These are phyloP conservation scores for Megaceryle maxima DNA, from an alignment of 2,113 vertebrate genomes.

Conservation along the genomic window DNA sequence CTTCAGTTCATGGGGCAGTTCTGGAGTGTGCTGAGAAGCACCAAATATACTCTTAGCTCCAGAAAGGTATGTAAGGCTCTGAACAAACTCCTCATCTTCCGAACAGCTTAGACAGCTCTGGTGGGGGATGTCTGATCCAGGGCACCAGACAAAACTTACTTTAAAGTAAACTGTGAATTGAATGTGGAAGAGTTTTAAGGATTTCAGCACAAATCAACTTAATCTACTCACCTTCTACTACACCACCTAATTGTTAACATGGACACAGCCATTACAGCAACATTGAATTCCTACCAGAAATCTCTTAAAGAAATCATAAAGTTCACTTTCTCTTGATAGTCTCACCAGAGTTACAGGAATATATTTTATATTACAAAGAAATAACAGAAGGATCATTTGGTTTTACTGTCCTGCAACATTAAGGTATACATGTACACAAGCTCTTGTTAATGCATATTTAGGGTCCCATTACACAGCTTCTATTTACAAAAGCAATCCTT, in stretches of 20 bases:
- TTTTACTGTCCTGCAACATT: not conserved
- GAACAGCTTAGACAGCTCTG: not conserved
- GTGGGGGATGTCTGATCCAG: not conserved
- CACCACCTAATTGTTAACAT: not conserved
- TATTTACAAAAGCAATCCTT: not conserved
- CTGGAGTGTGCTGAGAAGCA: not conserved
- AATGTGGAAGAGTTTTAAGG: rapidly evolving
- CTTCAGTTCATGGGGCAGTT: not conserved
- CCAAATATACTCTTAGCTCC: not conserved
- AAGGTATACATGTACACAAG: not conserved
- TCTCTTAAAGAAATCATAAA: not conserved
- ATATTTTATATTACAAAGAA: not conserved
- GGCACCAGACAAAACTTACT: not conserved
- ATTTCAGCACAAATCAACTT: not conserved
- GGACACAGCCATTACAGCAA: rapidly evolving
- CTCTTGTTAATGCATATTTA: not conserved
- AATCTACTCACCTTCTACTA: not conserved
- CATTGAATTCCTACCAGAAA: not conserved
- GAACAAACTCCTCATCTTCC: not conserved
- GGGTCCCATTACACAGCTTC: not conserved
- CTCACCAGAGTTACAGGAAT: not conserved
- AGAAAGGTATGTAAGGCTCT: not conserved
- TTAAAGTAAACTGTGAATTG: not conserved
- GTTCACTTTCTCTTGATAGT: not conserved
- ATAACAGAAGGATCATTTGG: not conserved